phyloP scores from a whole-genome alignment of 2,113 vertebrate genomes.

The Ptilorrhoa leucosticta region DNA sequence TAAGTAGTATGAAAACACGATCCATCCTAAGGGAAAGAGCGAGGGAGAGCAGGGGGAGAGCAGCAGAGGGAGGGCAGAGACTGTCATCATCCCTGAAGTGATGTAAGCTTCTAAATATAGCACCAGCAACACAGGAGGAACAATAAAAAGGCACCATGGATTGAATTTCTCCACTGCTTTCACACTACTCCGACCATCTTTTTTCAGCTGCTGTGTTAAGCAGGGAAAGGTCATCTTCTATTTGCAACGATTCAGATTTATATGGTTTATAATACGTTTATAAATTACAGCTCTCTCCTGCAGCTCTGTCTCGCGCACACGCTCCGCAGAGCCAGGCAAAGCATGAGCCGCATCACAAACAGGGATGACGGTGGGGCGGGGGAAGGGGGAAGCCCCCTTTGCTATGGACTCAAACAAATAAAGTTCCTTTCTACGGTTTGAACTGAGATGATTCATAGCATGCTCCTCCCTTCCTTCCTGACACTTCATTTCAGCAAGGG shows the following conservation, averaged over 20 bases:
- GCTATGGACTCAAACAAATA: neutral
- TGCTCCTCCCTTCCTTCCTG: neutral
- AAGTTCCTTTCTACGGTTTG: neutral
- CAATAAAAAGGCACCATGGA: conserved; percentile 73
- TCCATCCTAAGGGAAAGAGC: conserved; percentile 62
- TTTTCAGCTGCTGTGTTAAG: conserved; percentile 26
- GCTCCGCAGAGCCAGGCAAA: neutral
- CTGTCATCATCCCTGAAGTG: conserved; percentile 83
- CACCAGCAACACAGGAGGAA: conserved; percentile 74
- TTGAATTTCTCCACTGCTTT: conserved; percentile 45
- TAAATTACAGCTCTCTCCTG: neutral
- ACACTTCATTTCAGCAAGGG: neutral
- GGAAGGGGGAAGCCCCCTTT: neutral
- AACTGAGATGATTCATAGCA: neutral
- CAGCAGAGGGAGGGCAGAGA: conserved; percentile 62
- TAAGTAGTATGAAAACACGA: conserved; percentile 73
- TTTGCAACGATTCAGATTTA: neutral
- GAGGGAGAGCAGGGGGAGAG: conserved; percentile 35
- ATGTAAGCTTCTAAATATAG: conserved; percentile 96
- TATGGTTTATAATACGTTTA: neutral
- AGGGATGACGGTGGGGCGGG: neutral
- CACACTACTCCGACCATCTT: neutral
- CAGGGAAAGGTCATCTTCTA: conserved; percentile 42
- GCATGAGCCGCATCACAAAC: conserved; percentile 2
- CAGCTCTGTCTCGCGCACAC: neutral